phyloP scores from a whole-genome alignment of 2,113 vertebrate genomes.

The Dromiciops gliroides region DNA sequence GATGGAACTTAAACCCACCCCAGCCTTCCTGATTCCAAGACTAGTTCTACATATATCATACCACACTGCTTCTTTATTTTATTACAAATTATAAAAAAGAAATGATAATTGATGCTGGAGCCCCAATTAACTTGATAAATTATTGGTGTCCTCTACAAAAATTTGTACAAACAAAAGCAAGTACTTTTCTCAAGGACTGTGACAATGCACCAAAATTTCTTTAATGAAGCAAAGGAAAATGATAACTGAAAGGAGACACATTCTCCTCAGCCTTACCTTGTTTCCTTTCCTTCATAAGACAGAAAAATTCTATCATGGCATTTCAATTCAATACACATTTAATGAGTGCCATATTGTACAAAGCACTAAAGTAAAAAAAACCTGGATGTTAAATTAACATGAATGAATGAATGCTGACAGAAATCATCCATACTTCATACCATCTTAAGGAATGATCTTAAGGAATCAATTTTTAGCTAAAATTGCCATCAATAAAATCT shows the following conservation, averaged over 20 bases:
- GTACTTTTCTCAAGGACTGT: slow-evolving; percentile 43
- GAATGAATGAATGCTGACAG: not conserved
- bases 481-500: slow-evolving; percentile 45
- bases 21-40: not conserved
- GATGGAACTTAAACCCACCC: not conserved
- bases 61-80: not conserved
- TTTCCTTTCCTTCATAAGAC: slow-evolving; percentile 27
- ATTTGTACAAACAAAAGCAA: slow-evolving; percentile 46
- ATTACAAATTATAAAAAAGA: not conserved
- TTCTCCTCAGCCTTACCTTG: not conserved
- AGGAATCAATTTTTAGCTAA: not conserved
- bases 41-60: not conserved
- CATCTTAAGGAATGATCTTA: not conserved
- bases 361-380: not conserved
- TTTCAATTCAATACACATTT: slow-evolving; percentile 38
- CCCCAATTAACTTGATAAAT: slow-evolving; percentile 25
- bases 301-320: slow-evolving; percentile 13
- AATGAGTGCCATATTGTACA: slow-evolving; percentile 1
- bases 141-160: slow-evolving; percentile 23
- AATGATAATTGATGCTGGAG: slow-evolving; percentile 25
- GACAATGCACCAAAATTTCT: slow-evolving; percentile 54
- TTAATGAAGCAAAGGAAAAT: slow-evolving; percentile 59
- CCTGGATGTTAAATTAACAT: not conserved
- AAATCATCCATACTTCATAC: not conserved
- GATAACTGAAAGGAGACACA: slow-evolving; percentile 23